phyloP scores from a whole-genome alignment of 2,888 invertebrate genomes.

The Aleiodes alternator region DNA sequence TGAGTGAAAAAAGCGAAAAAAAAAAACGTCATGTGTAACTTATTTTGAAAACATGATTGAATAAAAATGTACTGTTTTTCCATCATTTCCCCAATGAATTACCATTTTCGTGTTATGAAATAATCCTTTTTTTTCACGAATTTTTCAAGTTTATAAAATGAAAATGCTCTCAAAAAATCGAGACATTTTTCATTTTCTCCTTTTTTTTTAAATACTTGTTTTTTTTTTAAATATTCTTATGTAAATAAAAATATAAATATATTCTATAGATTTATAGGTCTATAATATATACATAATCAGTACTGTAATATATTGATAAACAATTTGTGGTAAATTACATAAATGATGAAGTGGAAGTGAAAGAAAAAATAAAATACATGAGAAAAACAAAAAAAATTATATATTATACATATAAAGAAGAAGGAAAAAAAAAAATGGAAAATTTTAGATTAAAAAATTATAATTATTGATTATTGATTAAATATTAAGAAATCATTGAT shows the following conservation, averaged over 20 bases:
- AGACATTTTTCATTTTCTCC: slow-evolving; percentile 12
- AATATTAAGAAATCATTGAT: slow-evolving; percentile 59
- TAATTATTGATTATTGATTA: slow-evolving; percentile 66
- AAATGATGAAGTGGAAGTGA: slow-evolving; percentile 51
- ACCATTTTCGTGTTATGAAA: slow-evolving; percentile 26
- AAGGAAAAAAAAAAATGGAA: slow-evolving; percentile 49
- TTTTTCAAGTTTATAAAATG: slow-evolving; percentile 33
- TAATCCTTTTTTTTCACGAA: slow-evolving; percentile 29
- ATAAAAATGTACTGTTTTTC: neutral
- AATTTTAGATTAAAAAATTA: slow-evolving; percentile 51
- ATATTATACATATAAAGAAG: slow-evolving; percentile 53
- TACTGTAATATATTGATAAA: slow-evolving; percentile 73
- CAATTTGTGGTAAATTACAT: slow-evolving; percentile 70
- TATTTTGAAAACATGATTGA: neutral
- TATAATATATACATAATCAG: slow-evolving; percentile 72
- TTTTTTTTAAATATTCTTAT: slow-evolving; percentile 66
- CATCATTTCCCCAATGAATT: too few relatives aligned
- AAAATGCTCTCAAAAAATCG: neutral
- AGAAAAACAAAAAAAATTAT: slow-evolving; percentile 55
- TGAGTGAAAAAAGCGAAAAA: neutral
- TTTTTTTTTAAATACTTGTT: slow-evolving; percentile 54
- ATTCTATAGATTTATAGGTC: slow-evolving; percentile 70
- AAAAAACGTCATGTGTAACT: neutral
- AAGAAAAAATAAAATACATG: slow-evolving; percentile 49
- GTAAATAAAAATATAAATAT: slow-evolving; percentile 68